These are phyloP conservation scores for Falco punctatus DNA, from an alignment of 2,113 vertebrate species.

Conservation along the genomic window DNA sequence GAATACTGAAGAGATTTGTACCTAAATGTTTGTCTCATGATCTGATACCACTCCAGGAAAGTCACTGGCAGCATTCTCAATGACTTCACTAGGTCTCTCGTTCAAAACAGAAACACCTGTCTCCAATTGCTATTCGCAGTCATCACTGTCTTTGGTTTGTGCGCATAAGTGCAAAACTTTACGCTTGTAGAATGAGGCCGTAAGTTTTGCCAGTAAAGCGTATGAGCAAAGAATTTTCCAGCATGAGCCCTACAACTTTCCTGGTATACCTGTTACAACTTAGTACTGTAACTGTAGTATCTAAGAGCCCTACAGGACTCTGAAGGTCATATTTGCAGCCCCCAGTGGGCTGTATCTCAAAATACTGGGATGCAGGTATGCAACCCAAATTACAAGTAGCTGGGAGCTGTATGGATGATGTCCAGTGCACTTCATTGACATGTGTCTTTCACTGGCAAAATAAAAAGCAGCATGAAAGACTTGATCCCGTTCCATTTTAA, in stretches of 20 bases:
- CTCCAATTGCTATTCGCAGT: background rate
- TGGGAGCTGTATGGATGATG: background rate
- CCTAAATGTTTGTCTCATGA: background rate
- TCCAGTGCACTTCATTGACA: background rate
- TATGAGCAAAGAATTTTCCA: background rate
- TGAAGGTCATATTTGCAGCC: background rate
- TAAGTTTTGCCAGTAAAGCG: background rate
- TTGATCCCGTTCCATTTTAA: background rate
- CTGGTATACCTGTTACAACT: background rate
- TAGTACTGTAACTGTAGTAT: background rate
- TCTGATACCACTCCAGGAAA: background rate
- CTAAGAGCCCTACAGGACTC: background rate
- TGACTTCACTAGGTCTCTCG: background rate
- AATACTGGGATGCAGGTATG: background rate
- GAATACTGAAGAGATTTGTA: background rate
- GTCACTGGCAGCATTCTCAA: background rate
- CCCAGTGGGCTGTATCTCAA: background rate
- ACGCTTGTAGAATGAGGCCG: background rate
- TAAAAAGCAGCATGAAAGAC: background rate
- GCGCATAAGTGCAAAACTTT: background rate
- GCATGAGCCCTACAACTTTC: background rate
- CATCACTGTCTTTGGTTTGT: background rate
- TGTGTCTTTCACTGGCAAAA: background rate
- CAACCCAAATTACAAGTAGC: background rate
- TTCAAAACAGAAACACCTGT: conserved; percentile 22